Evolutionary conservation across 1,140 invertebrate genomes (phyloP), one percentile per base, ranked within the genome.

Genomic region (Leptestheria dahalacensis): DNA sequence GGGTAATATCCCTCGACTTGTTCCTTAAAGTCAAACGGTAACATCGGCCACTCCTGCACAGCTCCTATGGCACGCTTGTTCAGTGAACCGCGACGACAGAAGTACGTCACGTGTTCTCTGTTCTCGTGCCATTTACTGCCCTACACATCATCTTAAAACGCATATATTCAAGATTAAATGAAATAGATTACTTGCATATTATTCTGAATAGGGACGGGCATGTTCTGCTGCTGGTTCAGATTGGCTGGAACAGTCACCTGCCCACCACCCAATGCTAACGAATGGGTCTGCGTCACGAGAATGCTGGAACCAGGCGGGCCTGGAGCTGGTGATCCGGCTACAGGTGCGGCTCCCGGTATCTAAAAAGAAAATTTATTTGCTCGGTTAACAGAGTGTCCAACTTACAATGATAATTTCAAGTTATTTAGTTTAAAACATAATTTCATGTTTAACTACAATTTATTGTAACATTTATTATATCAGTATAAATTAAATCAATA

Each of bases 221-320:
- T 72, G 64, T 79, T 79, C 63, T 79, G 78, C 15, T 59, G 33
- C 25, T 51, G 46, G 20, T 57, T 41, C 28, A 49, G 26, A 15
- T 53, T 29, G n/a, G 55, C 57, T 11, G 54, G 25, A n/a, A 55
- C 55, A 0, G 78, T 78, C 48, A 81, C 75, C 66, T 81, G 79
- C 18, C 78, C 78, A 23, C 79, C 79, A 10, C 77, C 79, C 78
- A 82, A 79, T 1, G 78, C 72, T 68, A 79, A 74, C 2, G 77
- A 74, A 61, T 79, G 79, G 0, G 78, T 78, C 66, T 79, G 78
- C 0, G 77, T 78, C 72, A 80, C 77, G 61, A 79, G 68, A 63
- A 80, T 74, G 59, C 75, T 54, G 49, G 62, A n/a, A 55, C 55
- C 52, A 9, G 61, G 4, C 26, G 60, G 51, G 11, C 53, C 11